Conservation (phyloP, 2,113 vertebrate genomes). For the Mesocricetus auratus region DNA sequence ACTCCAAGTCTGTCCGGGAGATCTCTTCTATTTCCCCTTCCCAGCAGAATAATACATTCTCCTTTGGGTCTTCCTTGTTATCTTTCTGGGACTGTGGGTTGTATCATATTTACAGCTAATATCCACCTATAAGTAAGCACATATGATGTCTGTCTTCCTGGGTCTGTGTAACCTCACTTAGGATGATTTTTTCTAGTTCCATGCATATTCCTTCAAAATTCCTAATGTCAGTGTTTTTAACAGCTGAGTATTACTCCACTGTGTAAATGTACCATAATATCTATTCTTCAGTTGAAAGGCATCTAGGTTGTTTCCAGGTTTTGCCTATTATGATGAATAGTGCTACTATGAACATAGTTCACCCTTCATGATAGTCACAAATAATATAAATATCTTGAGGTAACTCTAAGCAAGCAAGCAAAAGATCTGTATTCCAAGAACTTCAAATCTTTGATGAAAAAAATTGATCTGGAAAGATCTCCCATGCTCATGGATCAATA, state of each 20-base stretch:
- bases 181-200: background rate
- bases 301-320: background rate
- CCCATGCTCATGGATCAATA: background rate
- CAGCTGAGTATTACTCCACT: background rate
- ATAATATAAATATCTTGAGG: background rate
- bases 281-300: background rate
- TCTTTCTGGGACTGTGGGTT: background rate
- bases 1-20: background rate
- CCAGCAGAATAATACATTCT: background rate
- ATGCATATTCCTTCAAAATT: background rate
- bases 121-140: background rate
- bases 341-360: background rate
- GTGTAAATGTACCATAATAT: background rate
- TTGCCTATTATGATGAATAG: background rate
- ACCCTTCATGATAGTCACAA: background rate
- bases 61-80: background rate
- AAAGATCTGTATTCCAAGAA: background rate
- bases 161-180: background rate
- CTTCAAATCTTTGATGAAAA: background rate
- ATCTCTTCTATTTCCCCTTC: background rate
- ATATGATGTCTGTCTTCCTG: background rate
- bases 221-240: background rate
- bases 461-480: background rate
- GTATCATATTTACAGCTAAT: slow-evolving; percentile 2
- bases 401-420: background rate